Evolutionary conservation across 2,113 vertebrate genomes (phyloP), one percentile per base, ranked within the genome.

Genomic region (Gadus chalcogrammus): DNA sequence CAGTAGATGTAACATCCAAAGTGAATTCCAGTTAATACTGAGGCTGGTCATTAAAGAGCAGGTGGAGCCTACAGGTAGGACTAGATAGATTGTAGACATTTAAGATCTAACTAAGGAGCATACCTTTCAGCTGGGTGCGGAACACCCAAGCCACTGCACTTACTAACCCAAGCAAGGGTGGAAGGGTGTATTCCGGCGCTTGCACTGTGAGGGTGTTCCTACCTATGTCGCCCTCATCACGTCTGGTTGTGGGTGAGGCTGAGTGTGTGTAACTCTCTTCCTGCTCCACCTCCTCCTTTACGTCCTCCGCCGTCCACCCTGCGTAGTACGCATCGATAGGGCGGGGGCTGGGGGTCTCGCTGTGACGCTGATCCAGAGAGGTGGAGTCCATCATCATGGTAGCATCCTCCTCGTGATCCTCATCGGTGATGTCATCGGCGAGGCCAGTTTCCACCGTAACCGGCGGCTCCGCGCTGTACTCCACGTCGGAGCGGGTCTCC

Each of bases 401-500:
- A 48, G 42, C 42, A 48, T 27, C 74, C 3, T 85, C 79, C 42
- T 1, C 62, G 59, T 48, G 42, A 9, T 48, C 42, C 15, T 71
- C 63, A 15, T 35, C 35, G 0, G 67, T 59, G 42, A 27, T 42
- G 1, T 68, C 72, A 0, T 48, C 42, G 42, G 42, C 55, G 1
- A 68, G 71, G 0, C 66, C 68, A 20, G 68, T 31, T 3, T 75
- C 79, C 58, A 82, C 74, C 0, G 75, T 24, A 35, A 65, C 71
- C 2, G 83, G 56, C n/a, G 68, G 53, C 22, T 83, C 75, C 0
- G 78, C 76, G 24, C 88, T 90, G 79, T 81, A 84, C 13, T 91
- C 87, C 61, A 75, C 42, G 55, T 90, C 86, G n/a, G 84, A 79
- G 18, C 72, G 81, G 52, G 88, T 84, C 65, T 91, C 89, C 76